Evolutionary conservation across 2,797 vertebrate genomes (phyloP), one percentile per base, ranked within the genome.

Genomic region (Poliocrania exsul): DNA sequence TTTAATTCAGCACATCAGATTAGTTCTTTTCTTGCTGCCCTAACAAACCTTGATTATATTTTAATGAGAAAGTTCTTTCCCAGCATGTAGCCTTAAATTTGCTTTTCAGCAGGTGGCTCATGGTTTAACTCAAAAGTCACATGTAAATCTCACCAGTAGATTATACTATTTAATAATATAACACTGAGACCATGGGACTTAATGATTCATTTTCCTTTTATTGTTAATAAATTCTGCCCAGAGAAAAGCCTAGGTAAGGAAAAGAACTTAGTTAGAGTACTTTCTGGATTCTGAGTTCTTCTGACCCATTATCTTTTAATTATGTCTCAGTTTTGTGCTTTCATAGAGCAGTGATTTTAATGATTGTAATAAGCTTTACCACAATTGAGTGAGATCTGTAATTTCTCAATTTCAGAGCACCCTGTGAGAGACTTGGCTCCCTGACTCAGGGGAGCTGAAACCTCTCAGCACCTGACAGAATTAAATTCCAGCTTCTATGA

Each of bases 311-410:
- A 90, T 89, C 70, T 95, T 85, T 95, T 92, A 92, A 92, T 97
- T 94, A 88, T 58, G 51, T 38, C 51, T 97, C 77, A 65, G 50
- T 90, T 95, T 78, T 64, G 61, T 78, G 49, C 56, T 94, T 92
- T 61, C 40, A 37, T 46, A 79, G 38, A 75, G 37, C 66, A 61
- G 86, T 67, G 46, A 74, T 90, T 93, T 94, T 87, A 93, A 88
- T 88, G 44, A 92, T 93, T 89, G 94, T 93, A 96, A 96, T 90
- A 58, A 96, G 70, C 40, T 81, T 96, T 86, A 89, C 79, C 81
- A 88, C 51, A 90, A 92, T 67, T 81, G 29, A 69, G 54, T 28
- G 74, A 83, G 75, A 77, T 58, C 69, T 11, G 57, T 77, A 86
- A 90, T 86, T 94, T 96, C 78, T 93, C 71, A 66, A 73, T 78